Percentiles rank a stretch among this genome's conserved stretches.
Evolutionary conservation across 2,888 invertebrate species (phyloP).

Genomic region (Dyspetes luteomarginatus): DNA sequence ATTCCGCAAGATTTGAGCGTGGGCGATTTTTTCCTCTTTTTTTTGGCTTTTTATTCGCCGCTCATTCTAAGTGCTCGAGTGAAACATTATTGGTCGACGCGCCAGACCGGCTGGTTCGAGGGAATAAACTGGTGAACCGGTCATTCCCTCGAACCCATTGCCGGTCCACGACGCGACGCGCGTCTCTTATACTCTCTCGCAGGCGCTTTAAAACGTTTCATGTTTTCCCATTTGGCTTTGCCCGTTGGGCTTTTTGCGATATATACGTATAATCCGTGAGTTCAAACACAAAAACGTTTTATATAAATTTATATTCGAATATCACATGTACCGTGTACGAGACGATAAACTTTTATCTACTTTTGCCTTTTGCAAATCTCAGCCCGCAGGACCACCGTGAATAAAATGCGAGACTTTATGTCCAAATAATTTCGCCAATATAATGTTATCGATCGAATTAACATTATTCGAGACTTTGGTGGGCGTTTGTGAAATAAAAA

Average conservation of each 20-base stretch:
- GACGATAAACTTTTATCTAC: conserved; percentile 21
- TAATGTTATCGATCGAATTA: background rate
- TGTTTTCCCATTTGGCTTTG: conserved; percentile 17
- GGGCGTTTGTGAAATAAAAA: background rate
- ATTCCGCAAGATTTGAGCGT: conserved; percentile 19
- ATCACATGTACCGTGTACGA: background rate
- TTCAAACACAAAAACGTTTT: conserved; percentile 10
- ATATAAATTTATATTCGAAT: conserved; percentile 3
- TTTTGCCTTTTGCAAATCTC: background rate
- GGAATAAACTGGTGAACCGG: conserved; percentile 35
- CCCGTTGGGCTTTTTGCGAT: conserved; percentile 23
- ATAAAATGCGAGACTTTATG: background rate
- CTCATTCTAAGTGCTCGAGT: conserved; percentile 13
- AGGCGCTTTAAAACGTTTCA: conserved; percentile 11
- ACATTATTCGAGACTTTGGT: background rate
- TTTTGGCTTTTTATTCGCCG: background rate
- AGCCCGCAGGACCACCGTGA: conserved; percentile 16
- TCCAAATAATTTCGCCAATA: background rate
- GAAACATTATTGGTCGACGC: conserved; percentile 34
- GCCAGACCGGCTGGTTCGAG: conserved; percentile 15
- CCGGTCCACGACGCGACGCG: conserved; percentile 12
- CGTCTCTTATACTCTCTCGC: conserved; percentile 11
- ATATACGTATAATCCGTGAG: conserved; percentile 7
- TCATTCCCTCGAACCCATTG: conserved; percentile 17
- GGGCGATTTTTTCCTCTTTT: conserved; percentile 32